Evolutionary conservation across 2,113 vertebrate genomes (phyloP).

Genomic region (Girardinichthys multiradiatus): DNA sequence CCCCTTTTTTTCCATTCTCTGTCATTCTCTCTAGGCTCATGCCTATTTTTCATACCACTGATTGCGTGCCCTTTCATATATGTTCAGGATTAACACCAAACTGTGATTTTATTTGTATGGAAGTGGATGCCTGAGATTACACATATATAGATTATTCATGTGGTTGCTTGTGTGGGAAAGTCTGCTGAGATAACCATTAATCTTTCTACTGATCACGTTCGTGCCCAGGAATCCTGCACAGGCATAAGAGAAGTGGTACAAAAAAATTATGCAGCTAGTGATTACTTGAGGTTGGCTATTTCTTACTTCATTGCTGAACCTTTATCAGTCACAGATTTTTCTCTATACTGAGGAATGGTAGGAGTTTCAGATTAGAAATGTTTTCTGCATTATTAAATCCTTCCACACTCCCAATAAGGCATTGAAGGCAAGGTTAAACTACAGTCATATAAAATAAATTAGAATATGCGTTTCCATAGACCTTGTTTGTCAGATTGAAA

Average conservation of each 20-base stretch:
- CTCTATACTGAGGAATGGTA: conserved; percentile 21
- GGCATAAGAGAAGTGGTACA: conserved; percentile 51
- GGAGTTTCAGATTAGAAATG: conserved; percentile 17
- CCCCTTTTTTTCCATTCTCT: conserved; percentile 11
- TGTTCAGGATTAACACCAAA: conserved; percentile 63
- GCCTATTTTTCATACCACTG: conserved; percentile 51
- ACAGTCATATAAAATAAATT: background rate
- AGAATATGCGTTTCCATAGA: too few relatives aligned
- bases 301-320: conserved; percentile 35
- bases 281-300: conserved; percentile 44
- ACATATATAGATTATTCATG: conserved; percentile 42
- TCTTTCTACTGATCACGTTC: conserved; percentile 67
- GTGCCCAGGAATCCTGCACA: conserved; percentile 57
- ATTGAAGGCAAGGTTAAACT: background rate
- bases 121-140: conserved; percentile 55
- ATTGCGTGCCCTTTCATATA: conserved; percentile 62
- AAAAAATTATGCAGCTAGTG: conserved; percentile 43
- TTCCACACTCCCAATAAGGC: background rate
- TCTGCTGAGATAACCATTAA: conserved; percentile 58
- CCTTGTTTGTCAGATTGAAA: too few relatives aligned
- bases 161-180: conserved; percentile 52
- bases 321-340: conserved; percentile 20
- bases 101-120: conserved; percentile 62
- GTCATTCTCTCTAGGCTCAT: conserved; percentile 4
- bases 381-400: conserved; percentile 5